Evolutionary conservation across 2,113 vertebrate species (phyloP).

Genomic region (Pavo muticus): DNA sequence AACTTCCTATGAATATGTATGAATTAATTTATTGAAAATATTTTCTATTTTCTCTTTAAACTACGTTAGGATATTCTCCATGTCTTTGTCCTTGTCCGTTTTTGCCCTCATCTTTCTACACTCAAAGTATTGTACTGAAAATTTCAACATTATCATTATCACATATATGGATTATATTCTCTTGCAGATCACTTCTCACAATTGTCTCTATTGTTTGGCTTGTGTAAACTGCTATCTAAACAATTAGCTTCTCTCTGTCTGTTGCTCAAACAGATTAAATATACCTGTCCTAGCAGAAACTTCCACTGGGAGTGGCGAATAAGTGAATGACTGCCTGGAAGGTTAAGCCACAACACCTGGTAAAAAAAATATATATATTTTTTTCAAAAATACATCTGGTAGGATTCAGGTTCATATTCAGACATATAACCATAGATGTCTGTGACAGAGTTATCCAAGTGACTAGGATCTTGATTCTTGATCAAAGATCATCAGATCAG

Average conservation of each 20-base stretch:
- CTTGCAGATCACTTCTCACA: not conserved
- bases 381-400: not conserved
- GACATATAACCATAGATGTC: not conserved
- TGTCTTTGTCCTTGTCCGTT: not conserved
- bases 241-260: not conserved
- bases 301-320: no score
- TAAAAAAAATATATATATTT: no score
- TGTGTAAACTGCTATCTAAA: not conserved
- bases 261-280: not conserved
- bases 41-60: not conserved
- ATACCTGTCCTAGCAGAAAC: no score
- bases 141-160: not conserved
- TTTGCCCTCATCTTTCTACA: not conserved
- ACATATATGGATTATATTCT: not conserved
- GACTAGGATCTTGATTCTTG: not conserved
- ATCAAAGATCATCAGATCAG: not conserved
- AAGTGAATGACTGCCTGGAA: not conserved
- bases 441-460: not conserved
- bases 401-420: not conserved
- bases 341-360: not conserved
- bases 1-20: not conserved
- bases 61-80: not conserved
- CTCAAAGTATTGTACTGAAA: not conserved
- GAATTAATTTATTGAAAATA: not conserved
- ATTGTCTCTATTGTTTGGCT: not conserved